phyloP scores from a whole-genome alignment of 2,113 vertebrate genomes.

The Cebidichthys violaceus region DNA sequence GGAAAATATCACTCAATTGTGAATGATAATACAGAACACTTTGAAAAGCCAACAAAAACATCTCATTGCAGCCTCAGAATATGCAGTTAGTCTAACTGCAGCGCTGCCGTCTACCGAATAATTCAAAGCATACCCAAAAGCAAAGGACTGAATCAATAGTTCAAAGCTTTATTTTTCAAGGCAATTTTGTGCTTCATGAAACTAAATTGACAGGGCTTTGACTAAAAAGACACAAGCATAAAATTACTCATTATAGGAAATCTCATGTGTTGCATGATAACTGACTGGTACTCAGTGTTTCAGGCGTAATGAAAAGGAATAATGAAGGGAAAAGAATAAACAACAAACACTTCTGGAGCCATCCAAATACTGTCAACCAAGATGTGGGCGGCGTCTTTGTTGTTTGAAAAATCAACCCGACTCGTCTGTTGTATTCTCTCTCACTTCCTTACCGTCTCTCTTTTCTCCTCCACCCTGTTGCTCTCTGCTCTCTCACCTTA shows the following conservation, averaged over 20 bases:
- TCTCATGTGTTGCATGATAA: slow-evolving; percentile 47
- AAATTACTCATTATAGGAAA: slow-evolving; percentile 68
- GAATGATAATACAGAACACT: slow-evolving; percentile 30
- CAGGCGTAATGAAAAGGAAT: slow-evolving; percentile 46
- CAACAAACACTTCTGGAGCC: slow-evolving; percentile 22
- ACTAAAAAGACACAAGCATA: slow-evolving; percentile 55
- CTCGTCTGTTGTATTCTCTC: slow-evolving; percentile 23
- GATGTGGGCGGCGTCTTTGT: slow-evolving; percentile 36
- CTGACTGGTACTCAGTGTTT: slow-evolving; percentile 39
- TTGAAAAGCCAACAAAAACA: slow-evolving; percentile 60
- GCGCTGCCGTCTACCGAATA: slow-evolving; percentile 54
- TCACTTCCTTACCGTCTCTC: neutral
- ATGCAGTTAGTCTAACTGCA: slow-evolving; percentile 50
- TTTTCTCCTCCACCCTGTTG: neutral
- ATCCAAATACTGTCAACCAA: slow-evolving; percentile 7
- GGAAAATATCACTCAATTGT: slow-evolving; percentile 44
- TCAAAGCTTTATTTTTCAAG: slow-evolving; percentile 73
- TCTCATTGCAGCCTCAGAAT: slow-evolving; percentile 50
- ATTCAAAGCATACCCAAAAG: slow-evolving; percentile 68
- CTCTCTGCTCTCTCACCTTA: slow-evolving; percentile 2
- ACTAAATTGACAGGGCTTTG: slow-evolving; percentile 66
- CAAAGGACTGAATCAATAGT: slow-evolving; percentile 72
- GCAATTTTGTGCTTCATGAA: slow-evolving; percentile 67
- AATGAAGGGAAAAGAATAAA: slow-evolving; percentile 56
- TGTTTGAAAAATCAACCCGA: slow-evolving; percentile 20